These are phyloP conservation scores for Porites lutea DNA, from an alignment of 64 coral and sea anemone species.

Conservation along the genomic window DNA sequence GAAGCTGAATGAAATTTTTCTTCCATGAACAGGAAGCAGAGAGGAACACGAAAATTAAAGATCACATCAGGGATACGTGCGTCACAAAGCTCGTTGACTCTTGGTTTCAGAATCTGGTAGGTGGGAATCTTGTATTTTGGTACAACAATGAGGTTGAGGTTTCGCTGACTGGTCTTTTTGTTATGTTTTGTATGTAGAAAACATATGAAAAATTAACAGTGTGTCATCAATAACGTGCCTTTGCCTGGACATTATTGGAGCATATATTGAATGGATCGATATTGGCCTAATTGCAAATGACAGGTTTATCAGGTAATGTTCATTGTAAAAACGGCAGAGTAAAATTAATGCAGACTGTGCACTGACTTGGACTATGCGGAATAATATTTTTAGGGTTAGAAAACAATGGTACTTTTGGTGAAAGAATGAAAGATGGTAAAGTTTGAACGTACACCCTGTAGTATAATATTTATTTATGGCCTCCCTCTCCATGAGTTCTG, in stretches of 20 bases:
- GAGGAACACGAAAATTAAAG: constrained; percentile 91
- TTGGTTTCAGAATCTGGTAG: constrained; percentile 92
- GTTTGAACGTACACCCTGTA: too few species aligned
- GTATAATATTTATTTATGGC: too few species aligned
- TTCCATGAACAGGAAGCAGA: constrained; percentile 68
- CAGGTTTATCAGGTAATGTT: constrained; percentile 91
- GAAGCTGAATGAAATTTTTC: not conserved
- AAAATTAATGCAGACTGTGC: too few species aligned
- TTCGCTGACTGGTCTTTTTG: not conserved
- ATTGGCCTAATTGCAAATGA: constrained; percentile 95
- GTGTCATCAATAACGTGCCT: constrained; percentile 71
- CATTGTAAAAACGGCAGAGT: too few species aligned
- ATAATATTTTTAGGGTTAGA: too few species aligned
- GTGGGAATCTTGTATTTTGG: not conserved
- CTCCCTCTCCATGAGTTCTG: too few species aligned
- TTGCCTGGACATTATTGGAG: constrained; percentile 93
- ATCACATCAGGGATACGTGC: constrained; percentile 44
- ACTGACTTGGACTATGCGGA: too few species aligned
- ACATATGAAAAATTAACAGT: constrained; percentile 67
- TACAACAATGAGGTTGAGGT: too few species aligned
- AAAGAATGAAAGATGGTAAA: too few species aligned
- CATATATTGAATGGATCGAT: constrained; percentile 95
- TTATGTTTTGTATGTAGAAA: constrained; percentile 44
- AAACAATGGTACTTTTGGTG: too few species aligned
- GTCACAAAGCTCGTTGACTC: constrained; percentile 83